These are phyloP conservation scores for Coleophora flavipennella DNA, from an alignment of 2,888 invertebrate species.

Conservation along the genomic window DNA sequence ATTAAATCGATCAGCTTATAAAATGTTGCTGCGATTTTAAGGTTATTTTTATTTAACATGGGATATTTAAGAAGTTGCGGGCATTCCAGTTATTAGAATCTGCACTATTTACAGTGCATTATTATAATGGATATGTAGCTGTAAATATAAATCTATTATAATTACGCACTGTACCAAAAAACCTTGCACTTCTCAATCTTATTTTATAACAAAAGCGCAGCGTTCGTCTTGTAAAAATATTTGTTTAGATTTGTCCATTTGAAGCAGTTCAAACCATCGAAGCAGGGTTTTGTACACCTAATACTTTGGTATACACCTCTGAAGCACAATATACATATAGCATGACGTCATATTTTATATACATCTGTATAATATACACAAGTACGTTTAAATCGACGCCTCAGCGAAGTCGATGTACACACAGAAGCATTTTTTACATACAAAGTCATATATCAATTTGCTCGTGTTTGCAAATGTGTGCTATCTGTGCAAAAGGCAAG, in stretches of 20 bases:
- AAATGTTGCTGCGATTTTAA: too few relatives aligned
- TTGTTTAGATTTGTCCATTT: not conserved
- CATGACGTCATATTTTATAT: slow-evolving; percentile 15
- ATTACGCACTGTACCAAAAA: too few relatives aligned
- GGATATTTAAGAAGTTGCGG: too few relatives aligned
- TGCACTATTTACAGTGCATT: too few relatives aligned
- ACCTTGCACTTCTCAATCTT: too few relatives aligned
- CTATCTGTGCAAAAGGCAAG: slow-evolving; percentile 5
- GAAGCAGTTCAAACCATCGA: slow-evolving; percentile 14
- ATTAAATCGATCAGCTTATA: too few relatives aligned
- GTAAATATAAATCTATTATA: too few relatives aligned
- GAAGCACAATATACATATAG: slow-evolving; percentile 28
- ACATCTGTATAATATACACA: slow-evolving; percentile 20
- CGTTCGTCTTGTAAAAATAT: too few relatives aligned
- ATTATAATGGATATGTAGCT: too few relatives aligned
- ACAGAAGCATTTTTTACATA: slow-evolving; percentile 22
- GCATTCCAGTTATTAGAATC: too few relatives aligned
- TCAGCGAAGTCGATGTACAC: slow-evolving; percentile 17
- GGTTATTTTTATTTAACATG: too few relatives aligned
- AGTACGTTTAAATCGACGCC: slow-evolving; percentile 14
- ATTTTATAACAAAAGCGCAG: too few relatives aligned
- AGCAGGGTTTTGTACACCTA: slow-evolving; percentile 22
- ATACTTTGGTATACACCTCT: slow-evolving; percentile 19
- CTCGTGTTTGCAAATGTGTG: slow-evolving; percentile 12
- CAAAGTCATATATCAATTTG: slow-evolving; percentile 17